Conservation (phyloP, 2,113 vertebrate genomes). For the Cavia aperea region DNA sequence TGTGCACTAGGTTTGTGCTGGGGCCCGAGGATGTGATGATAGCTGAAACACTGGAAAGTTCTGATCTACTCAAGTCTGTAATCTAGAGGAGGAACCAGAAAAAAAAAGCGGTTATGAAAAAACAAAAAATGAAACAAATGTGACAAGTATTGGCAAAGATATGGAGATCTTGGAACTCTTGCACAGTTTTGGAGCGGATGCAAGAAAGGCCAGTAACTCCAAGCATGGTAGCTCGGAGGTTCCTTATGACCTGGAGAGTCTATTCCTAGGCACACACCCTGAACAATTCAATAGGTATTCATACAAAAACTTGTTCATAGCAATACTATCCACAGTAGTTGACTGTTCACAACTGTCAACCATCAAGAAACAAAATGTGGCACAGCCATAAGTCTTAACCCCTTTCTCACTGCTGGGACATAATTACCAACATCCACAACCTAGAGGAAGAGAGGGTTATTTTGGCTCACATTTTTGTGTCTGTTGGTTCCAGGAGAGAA, state of each 20-base stretch:
- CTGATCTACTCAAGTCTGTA: not conserved
- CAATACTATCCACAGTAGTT: not conserved
- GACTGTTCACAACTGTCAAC: not conserved
- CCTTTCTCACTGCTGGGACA: not conserved
- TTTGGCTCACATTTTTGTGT: not conserved
- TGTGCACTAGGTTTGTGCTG: fast-evolving
- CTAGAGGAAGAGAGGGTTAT: not conserved
- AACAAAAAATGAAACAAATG: not conserved
- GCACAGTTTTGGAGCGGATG: not conserved
- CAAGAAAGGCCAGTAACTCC: not conserved
- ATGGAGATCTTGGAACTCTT: not conserved
- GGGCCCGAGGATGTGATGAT: fast-evolving
- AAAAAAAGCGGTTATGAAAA: not conserved
- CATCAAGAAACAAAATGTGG: not conserved
- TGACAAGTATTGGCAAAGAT: fast-evolving
- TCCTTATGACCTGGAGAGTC: not conserved
- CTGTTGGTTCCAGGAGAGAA: not conserved
- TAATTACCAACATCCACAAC: not conserved
- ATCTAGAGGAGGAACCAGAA: not conserved
- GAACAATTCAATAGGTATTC: not conserved
- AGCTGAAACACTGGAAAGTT: fast-evolving
- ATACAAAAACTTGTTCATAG: not conserved
- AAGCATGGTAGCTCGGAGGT: no score
- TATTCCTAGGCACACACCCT: no score
- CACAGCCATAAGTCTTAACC: fast-evolving